Percentiles rank a stretch among this genome's conserved stretches.
These are phyloP conservation scores for Parnassius apollo DNA, from an alignment of 2,888 invertebrate genomes.

Conservation along the genomic window DNA sequence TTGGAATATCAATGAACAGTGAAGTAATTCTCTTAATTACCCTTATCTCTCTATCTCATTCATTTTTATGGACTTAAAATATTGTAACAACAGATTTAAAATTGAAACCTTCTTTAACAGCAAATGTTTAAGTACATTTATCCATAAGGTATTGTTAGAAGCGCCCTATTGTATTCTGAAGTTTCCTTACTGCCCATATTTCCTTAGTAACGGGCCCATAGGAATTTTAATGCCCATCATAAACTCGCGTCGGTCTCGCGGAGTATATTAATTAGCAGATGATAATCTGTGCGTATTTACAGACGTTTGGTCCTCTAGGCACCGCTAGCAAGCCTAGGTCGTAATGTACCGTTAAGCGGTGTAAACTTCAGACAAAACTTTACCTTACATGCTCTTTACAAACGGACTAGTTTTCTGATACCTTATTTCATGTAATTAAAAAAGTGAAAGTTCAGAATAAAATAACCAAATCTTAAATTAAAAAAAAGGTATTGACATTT, in stretches of 20 bases:
- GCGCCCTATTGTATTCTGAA: not conserved
- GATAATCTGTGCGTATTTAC: constrained; percentile 12
- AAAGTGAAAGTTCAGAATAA: constrained; percentile 14
- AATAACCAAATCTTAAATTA: constrained; percentile 5
- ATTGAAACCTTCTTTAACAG: too few relatives aligned
- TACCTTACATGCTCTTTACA: constrained; percentile 2
- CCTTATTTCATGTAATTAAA: constrained; percentile 5
- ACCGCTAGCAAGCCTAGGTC: constrained; percentile 5
- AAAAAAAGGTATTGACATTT: not conserved
- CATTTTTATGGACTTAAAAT: too few relatives aligned
- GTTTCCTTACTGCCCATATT: constrained; percentile 1
- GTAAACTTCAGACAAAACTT: not conserved
- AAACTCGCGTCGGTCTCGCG: constrained; percentile 11
- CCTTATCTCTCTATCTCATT: too few relatives aligned
- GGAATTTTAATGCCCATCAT: constrained; percentile 10
- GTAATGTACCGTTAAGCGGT: constrained; percentile 6
- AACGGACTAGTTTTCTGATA: constrained; percentile 1
- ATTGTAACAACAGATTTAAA: too few relatives aligned
- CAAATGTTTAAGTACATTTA: not conserved
- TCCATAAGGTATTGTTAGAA: not conserved
- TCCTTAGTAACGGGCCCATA: not conserved
- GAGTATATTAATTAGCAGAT: constrained; percentile 33
- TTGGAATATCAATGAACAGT: too few relatives aligned
- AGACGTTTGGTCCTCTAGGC: constrained; percentile 14
- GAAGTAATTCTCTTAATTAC: too few relatives aligned